Evolutionary conservation across 1,140 invertebrate species (phyloP), one percentile per base, ranked within the genome.

Genomic region (Tetramorium parvispinum): DNA sequence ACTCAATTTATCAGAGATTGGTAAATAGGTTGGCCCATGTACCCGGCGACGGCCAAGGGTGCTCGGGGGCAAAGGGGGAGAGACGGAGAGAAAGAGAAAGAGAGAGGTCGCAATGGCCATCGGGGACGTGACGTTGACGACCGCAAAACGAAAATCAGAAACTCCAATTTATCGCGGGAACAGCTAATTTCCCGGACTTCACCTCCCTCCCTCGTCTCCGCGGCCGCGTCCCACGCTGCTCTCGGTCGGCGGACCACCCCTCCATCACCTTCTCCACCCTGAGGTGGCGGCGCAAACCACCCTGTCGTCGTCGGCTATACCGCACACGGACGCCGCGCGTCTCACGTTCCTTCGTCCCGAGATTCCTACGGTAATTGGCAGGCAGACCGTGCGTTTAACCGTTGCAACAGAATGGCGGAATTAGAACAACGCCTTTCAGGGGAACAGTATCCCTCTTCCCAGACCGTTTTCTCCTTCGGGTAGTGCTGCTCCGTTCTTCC

Each of bases 1-100:
- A 91, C 91, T 91, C 91, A 85, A 91, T 91, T 91, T 91, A 91
- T 91, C 91, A 91, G 90, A 91, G 91, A 91, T 91, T 91, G 91
- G 90, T 91, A 91, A 91, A 91, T 86, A 91, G 91, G 82, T 91
- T 83, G 79, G 68, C n/a, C 68, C 55, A 59, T 83, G 79, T 82
- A 73, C 66, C 24, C 88, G 89, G 46, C 55, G 66, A 49, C 66
- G 77, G 46, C 65, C 49, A 85, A 71, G 70, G 55, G 40, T 32
- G 70, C 21, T 40, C 27, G 53, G 55, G 5, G 32, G 57, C 6
- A 18, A 11, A 3, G 53, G 55, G 4, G 24, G 63, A 65, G 61
- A n/a, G 3, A 68, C 21, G 46, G 18, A 43, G 16, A 65, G 21
- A n/a, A 8, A 51, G 43, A 24, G 16, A 13, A 11, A 46, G 63